Percentiles rank a stretch among this genome's conserved stretches.
Evolutionary conservation across 2,113 vertebrate species (phyloP).

Genomic region (Neolamprologus devosi): DNA sequence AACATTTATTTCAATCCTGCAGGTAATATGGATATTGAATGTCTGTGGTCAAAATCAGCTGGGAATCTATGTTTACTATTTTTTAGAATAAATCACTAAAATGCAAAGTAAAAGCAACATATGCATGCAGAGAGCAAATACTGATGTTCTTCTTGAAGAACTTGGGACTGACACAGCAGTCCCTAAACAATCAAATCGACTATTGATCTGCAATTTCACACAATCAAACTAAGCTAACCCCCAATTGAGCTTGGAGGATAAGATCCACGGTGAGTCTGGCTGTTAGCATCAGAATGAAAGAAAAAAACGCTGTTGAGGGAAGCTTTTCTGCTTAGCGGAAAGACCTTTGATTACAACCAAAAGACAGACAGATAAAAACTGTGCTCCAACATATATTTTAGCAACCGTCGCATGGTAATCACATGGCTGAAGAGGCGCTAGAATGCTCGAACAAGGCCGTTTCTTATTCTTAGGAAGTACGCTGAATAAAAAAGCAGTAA

Average conservation of each 20-base stretch:
- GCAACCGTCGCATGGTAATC: background rate
- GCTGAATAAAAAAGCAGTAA: background rate
- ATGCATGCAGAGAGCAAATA: background rate
- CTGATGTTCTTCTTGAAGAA: background rate
- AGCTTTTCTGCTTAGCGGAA: background rate
- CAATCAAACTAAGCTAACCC: background rate
- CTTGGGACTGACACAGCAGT: background rate
- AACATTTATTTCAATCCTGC: background rate
- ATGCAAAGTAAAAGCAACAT: background rate
- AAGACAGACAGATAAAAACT: background rate
- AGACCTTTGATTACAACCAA: constrained; percentile 5
- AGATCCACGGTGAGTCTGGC: background rate
- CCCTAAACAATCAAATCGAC: constrained; percentile 4
- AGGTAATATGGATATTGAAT: background rate
- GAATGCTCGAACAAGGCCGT: background rate
- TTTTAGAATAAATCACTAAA: background rate
- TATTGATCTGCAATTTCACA: constrained; percentile 20
- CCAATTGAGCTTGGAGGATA: background rate
- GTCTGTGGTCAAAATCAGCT: background rate
- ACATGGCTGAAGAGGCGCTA: background rate
- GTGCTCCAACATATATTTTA: background rate
- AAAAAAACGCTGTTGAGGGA: background rate
- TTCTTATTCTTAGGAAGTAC: background rate
- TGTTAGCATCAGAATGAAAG: background rate
- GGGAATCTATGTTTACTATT: background rate